Percentiles rank a stretch among this genome's conserved stretches.
Evolutionary conservation across 2,113 vertebrate species (phyloP).

Genomic region (Phalacrocorax aristotelis): DNA sequence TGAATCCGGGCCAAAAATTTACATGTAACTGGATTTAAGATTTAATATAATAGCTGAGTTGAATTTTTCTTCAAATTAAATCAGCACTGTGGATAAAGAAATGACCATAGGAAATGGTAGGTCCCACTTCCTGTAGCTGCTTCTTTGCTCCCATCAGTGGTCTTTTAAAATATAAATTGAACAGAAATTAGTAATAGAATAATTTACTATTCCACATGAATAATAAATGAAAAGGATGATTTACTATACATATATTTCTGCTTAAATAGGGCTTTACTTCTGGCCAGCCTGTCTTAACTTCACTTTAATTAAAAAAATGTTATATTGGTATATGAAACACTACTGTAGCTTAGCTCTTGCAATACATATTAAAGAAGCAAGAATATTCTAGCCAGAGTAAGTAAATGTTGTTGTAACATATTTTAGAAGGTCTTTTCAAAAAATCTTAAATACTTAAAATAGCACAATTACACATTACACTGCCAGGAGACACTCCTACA

Average conservation of each 20-base stretch:
- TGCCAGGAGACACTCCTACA: not conserved
- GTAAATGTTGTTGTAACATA: not conserved
- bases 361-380: not conserved
- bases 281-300: not conserved
- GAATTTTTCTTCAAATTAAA: not conserved
- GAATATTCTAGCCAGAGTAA: not conserved
- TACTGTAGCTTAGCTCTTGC: not conserved
- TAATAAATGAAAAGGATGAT: slow-evolving; percentile 51
- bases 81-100: not conserved
- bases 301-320: slow-evolving; percentile 38
- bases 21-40: not conserved
- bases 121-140: slow-evolving; percentile 27
- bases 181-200: slow-evolving; percentile 45
- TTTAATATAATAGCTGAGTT: not conserved
- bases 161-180: slow-evolving; percentile 46
- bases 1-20: not conserved
- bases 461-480: not conserved
- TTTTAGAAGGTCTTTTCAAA: not conserved
- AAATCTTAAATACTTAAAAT: not conserved
- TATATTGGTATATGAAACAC: not conserved
- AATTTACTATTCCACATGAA: slow-evolving; percentile 54
- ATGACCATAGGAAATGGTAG: slow-evolving; percentile 6
- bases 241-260: slow-evolving; percentile 25
- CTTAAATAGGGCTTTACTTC: slow-evolving; percentile 10
- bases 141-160: not conserved